Conservation (phyloP, 2,888 invertebrate genomes). For the Andrena praecox region DNA sequence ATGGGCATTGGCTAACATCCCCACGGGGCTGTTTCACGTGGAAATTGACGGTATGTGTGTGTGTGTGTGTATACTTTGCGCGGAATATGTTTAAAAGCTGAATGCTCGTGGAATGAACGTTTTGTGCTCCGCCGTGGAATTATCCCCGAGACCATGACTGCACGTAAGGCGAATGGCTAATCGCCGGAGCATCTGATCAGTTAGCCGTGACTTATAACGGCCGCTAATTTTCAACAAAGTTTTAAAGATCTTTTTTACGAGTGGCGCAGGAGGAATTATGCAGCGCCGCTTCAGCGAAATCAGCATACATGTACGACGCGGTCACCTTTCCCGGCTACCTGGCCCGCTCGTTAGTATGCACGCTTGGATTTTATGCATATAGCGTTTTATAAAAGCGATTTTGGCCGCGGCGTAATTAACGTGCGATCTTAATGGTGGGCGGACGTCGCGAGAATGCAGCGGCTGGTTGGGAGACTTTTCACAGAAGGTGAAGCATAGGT, state of each 20-base stretch:
- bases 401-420: constrained; percentile 53
- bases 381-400: constrained; percentile 26
- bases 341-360: constrained; percentile 53
- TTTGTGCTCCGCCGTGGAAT: too few relatives aligned
- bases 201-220: constrained; percentile 6
- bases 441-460: background rate
- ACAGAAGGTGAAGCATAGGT: background rate
- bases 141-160: too few relatives aligned
- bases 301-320: constrained; percentile 1
- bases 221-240: constrained; percentile 21
- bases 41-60: background rate
- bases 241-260: background rate
- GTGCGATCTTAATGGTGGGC: constrained; percentile 14
- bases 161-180: too few relatives aligned
- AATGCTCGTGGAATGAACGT: background rate
- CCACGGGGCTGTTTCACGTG: too few relatives aligned
- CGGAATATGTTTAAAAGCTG: background rate
- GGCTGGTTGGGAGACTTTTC: background rate
- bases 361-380: constrained; percentile 48
- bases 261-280: constrained; percentile 39
- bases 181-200: background rate
- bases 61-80: background rate
- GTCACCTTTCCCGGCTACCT: constrained; percentile 47
- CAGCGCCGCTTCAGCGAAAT: constrained; percentile 27
- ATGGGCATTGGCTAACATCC: too few relatives aligned